Base-by-base conservation (phyloP, 2,888 invertebrate species). In the Trisateles emortualis region DNA sequence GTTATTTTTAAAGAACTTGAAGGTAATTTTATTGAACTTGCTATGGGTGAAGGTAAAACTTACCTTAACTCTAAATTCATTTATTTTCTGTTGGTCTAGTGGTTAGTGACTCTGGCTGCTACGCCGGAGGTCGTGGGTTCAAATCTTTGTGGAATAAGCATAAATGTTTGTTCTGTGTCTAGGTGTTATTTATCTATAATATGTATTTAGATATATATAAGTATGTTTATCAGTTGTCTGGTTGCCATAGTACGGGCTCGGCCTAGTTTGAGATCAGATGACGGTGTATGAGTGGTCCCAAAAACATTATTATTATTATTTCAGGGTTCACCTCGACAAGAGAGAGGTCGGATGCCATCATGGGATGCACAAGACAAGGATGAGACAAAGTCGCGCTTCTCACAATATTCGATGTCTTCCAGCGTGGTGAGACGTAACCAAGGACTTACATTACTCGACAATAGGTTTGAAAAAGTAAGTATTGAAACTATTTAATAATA, bases 321-420 rank as follows among this genome's bases (percentile, higher is more conserved):
- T n/a, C 38, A 70, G 59, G 45, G n/a, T 1, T 55, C 46, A 41
- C 51, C 51, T 47, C 41, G 13, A 0, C 35, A 17, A 4, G 47
- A 29, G 48, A 75, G 91, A 2, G 87, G 79, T 0, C 91, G 91
- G 8, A 86, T 94, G 65, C 83, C 90, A 0, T 52, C 69, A 0
- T 90, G 90, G 90, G 83, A 74, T 0, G 64, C 75, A 0, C 80
- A 90, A 1, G 84, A 90, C 51, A 94, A 95, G 38, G 96, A 96
- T 68, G 98, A 98, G 83, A 96, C 96, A 0, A 97, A 96, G 81
- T 97, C 98, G 0, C 94, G 96, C 6, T 98, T 98, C 87, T 98
- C 99, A 0, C 96, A 97, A 72, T 99, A 98, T 86, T 98, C 98
- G 0, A 96, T 99, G 96, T 96, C 96, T 0, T 98, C 98, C 22